Base-by-base conservation (phyloP, 2,888 invertebrate genomes). In the Heliconius aoede region DNA sequence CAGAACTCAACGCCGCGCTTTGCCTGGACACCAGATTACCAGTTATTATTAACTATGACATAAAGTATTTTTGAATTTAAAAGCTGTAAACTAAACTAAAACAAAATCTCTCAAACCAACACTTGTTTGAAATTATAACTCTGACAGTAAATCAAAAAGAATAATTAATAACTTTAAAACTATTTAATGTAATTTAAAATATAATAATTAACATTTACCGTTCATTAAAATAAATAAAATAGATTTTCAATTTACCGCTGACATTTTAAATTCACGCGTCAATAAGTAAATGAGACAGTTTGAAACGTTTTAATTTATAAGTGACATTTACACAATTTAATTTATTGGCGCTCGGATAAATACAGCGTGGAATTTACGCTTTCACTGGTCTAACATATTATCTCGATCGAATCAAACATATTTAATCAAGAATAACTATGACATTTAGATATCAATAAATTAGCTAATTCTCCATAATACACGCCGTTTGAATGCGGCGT, bases 261-360 rank as follows among this genome's bases (percentile, higher is more conserved):
- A 74, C 46, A 74, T 61, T 68, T 68, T 60, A 77, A 68, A 73
- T 61, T 62, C 51, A 40, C 61, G 61, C 60, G 51, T 69, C 69
- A 46, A 73, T 75, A 62, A 58, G 73, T 61, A 73, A 73, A 61
- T 73, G 61, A 65, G 65, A 62, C 61, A 51, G 51, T 32, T 71
- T 71, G 65, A 72, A 72, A 72, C 69, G 62, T 72, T 72, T 76
- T 74, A 74, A 77, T 77, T 77, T 73, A 77, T 74, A 71, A 72
- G 26, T 67, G 62, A 73, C 73, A 73, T 76, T 76, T 76, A 76
- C 58, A 69, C 58, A 69, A 62, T 77, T 55, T 73, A 72, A 74
- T 77, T 77, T 77, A 77, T 74, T 24, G 40, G 32, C 64, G 64
- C 64, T 67, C 65, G 46, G 28, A 71, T 40, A 64, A 74, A 73